Evolutionary conservation across 2,797 vertebrate species (phyloP), one percentile per base, ranked within the genome.

Genomic region (Aulostomus chinensis): DNA sequence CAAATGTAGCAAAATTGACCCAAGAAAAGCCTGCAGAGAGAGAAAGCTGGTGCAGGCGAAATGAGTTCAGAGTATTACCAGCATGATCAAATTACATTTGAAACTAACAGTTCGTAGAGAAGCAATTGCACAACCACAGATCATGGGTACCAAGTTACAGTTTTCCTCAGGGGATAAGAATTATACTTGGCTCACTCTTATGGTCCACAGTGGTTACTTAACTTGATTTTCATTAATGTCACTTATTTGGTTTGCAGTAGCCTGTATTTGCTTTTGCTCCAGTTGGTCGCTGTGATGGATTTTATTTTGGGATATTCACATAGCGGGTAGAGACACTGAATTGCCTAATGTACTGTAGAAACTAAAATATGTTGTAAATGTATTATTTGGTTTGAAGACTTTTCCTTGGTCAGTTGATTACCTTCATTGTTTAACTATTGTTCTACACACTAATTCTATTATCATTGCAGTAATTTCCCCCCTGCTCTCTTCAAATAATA

Each of bases 301-400:
- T 66, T 73, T 74, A 68, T 81, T 83, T 75, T 66, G 35, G 65
- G 61, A 72, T 68, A 39, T 60, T 68, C 68, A 49, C 66, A 39
- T 59, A 45, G 73, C 22, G 58, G 76, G 73, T 68, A 62, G 62
- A 46, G 46, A 69, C 56, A 55, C 74, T 24, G 46, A 58, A 78
- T 72, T 76, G 80, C 67, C 69, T 82, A 86, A 88, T 83, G 84
- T 83, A 76, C 67, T 76, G 81, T 62, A 67, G 67, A 82, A 73
- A 80, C 76, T 73, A 71, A 72, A 75, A 68, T 78, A 65, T 80
- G 77, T 83, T 15, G 29, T 71, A 78, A 81, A 85, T 78, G 73
- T 65, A 76, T 85, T 74, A 76, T 87, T 87, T 68, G 66, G 46
- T 70, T 68, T 76, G 83, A 85, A 69, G 63, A 82, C 28, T 29